A percentile compares a stretch with the other conserved stretches of the same genome.
Conservation (phyloP, 2,797 vertebrate species). For the Lacerta viridis region DNA sequence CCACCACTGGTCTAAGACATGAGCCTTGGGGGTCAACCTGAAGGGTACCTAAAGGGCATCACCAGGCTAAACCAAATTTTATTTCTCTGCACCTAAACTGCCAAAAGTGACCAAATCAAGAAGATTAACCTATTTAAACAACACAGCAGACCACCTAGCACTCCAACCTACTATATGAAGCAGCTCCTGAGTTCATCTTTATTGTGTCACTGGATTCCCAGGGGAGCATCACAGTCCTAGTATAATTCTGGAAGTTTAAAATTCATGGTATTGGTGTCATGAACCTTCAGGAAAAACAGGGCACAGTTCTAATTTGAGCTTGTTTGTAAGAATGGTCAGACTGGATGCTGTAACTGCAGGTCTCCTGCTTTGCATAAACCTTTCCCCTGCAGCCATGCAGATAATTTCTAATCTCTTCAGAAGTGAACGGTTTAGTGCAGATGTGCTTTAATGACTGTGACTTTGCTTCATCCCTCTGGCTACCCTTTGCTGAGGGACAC, state of each 20-base stretch:
- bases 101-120: too few species aligned
- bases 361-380: constrained; percentile 28
- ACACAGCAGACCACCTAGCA: too few species aligned
- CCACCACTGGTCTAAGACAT: too few species aligned
- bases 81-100: too few species aligned
- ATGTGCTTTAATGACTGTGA: constrained; percentile 17
- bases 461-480: not conserved
- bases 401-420: constrained; percentile 25
- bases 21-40: too few species aligned
- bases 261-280: not conserved
- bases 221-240: not conserved
- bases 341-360: not conserved
- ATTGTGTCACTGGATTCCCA: constrained; percentile 1
- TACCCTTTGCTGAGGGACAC: constrained; percentile 2
- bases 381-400: constrained; percentile 23
- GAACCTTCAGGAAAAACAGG: not conserved
- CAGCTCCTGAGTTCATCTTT: not conserved
- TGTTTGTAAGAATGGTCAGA: not conserved
- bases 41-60: too few species aligned
- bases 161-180: too few species aligned
- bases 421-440: constrained; percentile 15
- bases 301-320: not conserved
- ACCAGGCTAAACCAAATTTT: too few species aligned
- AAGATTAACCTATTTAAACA: too few species aligned
- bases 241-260: not conserved